Evolutionary conservation across 2,797 vertebrate genomes (phyloP).

Genomic region (Novumbra hubbsi): DNA sequence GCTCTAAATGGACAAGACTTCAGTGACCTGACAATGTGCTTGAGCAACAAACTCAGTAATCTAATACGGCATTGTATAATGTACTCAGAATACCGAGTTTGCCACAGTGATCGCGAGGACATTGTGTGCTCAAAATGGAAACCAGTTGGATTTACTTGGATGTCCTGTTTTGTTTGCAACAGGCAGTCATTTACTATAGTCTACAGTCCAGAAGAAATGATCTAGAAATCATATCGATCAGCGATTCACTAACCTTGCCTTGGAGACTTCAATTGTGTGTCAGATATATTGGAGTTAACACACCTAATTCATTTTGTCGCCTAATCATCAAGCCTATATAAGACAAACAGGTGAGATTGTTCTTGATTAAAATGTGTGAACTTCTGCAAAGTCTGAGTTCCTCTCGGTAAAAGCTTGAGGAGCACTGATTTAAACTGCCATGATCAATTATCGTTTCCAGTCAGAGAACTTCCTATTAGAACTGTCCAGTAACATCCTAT

Average conservation of each 20-base stretch:
- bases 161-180: background rate
- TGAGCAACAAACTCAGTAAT: background rate
- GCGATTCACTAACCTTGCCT: no score
- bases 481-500: background rate
- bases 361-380: no score
- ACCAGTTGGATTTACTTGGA: background rate
- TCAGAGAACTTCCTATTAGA: background rate
- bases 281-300: no score
- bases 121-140: background rate
- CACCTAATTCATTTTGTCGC: no score
- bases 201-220: background rate
- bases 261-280: no score
- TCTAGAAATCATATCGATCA: background rate
- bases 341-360: no score
- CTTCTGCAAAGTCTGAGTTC: no score
- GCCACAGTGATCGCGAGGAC: background rate
- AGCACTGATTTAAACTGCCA: no score
- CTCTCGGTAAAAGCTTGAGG: no score
- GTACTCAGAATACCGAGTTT: background rate
- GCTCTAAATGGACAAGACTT: constrained; percentile 2
- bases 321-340: no score
- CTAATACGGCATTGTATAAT: background rate
- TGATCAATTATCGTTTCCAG: background rate
- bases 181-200: background rate
- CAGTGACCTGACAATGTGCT: background rate